Conservation (phyloP, 1,140 invertebrate genomes). For the Drosophila takahashii region DNA sequence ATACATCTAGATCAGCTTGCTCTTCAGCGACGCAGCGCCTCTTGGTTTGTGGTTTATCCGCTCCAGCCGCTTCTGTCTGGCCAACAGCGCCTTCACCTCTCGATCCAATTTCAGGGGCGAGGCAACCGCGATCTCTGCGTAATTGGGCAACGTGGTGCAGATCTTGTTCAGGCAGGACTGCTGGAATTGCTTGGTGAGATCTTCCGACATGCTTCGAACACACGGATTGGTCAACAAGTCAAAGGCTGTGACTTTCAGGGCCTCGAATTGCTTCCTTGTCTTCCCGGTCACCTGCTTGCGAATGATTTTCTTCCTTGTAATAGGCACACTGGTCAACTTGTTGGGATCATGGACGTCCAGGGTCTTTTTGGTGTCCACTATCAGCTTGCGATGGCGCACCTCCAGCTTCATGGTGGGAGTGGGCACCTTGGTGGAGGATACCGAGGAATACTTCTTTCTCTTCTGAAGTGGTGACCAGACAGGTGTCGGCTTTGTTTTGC, state of each 20-base stretch:
- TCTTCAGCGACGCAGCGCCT: background rate
- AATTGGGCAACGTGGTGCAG: slow-evolving; percentile 52
- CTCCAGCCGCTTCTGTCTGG: slow-evolving; percentile 43
- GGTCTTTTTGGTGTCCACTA: slow-evolving; percentile 56
- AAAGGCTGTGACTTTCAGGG: slow-evolving; percentile 57
- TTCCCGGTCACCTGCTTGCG: slow-evolving; percentile 55
- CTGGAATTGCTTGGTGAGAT: slow-evolving; percentile 42
- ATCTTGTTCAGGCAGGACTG: slow-evolving; percentile 44
- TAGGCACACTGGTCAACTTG: background rate
- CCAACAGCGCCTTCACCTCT: slow-evolving; percentile 45
- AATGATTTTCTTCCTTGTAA: slow-evolving; percentile 41
- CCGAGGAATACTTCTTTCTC: slow-evolving; percentile 25
- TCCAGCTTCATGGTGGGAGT: slow-evolving; percentile 53
- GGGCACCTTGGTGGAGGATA: slow-evolving; percentile 53
- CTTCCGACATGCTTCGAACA: slow-evolving; percentile 1
- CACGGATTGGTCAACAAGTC: slow-evolving; percentile 57
- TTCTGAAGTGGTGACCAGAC: slow-evolving; percentile 55
- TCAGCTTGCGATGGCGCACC: slow-evolving; percentile 49
- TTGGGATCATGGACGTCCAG: slow-evolving; percentile 5
- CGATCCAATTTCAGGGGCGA: slow-evolving; percentile 42
- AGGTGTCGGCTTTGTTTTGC: slow-evolving; percentile 11
- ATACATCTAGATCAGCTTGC: slow-evolving; percentile 1
- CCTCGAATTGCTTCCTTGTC: slow-evolving; percentile 52
- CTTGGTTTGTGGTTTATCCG: slow-evolving; percentile 3
- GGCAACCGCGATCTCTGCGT: slow-evolving; percentile 32